These are phyloP conservation scores for Bombus sylvicola DNA, from an alignment of 1,140 invertebrate genomes.

Conservation along the genomic window DNA sequence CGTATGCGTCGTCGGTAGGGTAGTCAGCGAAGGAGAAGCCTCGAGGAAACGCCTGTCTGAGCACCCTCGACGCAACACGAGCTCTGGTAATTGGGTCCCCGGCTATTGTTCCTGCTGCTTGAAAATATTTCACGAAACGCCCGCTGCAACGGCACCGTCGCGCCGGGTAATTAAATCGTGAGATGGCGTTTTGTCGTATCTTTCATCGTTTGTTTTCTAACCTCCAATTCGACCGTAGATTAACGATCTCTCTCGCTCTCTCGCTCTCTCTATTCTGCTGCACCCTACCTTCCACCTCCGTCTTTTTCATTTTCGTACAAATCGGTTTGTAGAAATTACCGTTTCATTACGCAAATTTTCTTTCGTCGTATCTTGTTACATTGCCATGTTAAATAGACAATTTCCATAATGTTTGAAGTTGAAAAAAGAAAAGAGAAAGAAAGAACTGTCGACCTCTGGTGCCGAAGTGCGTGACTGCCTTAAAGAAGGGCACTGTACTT, in stretches of 20 bases:
- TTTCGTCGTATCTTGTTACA: not conserved
- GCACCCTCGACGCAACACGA: conserved; percentile 54
- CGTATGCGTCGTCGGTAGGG: conserved; percentile 16
- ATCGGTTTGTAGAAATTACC: not conserved
- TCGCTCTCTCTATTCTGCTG: not conserved
- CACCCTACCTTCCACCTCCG: no score
- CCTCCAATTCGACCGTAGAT: not conserved
- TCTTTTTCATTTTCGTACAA: not conserved
- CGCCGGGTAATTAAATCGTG: conserved; percentile 35
- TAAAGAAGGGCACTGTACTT: not conserved
- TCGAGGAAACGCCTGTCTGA: conserved; percentile 37
- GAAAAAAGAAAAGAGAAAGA: not conserved
- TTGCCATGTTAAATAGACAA: not conserved
- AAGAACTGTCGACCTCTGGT: not conserved
- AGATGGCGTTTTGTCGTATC: conserved; percentile 33
- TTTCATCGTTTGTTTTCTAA: conserved; percentile 10
- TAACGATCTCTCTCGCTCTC: not conserved
- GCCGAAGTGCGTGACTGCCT: not conserved
- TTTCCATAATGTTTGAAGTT: not conserved
- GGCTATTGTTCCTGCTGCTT: conserved; percentile 49
- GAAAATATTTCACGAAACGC: conserved; percentile 47
- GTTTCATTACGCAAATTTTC: not conserved
- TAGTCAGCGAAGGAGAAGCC: conserved; percentile 42
- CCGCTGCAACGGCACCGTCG: not conserved
- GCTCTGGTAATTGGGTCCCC: conserved; percentile 49